Conservation (phyloP, 2,797 vertebrate genomes). For the Petrocephalus sullivani region DNA sequence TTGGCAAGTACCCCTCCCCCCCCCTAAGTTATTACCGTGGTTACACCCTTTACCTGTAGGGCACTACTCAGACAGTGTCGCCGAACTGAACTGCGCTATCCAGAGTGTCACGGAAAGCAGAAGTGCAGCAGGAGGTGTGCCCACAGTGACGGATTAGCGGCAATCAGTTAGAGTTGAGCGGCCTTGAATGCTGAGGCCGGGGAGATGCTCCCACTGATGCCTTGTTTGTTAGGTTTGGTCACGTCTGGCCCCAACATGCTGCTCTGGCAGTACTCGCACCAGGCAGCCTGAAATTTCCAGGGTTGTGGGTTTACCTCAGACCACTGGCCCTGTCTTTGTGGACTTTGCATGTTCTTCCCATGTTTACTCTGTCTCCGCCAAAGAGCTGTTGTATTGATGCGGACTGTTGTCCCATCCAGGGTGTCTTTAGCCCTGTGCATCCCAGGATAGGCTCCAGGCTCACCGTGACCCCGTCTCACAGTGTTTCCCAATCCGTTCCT, state of each 20-base stretch:
- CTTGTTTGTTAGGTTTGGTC: background rate
- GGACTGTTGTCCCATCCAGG: background rate
- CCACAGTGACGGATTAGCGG: background rate
- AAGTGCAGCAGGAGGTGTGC: background rate
- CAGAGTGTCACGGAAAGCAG: background rate
- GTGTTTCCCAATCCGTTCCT: no score
- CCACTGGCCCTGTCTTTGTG: background rate
- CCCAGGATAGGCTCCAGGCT: background rate
- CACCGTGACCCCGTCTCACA: background rate
- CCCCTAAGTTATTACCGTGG: background rate
- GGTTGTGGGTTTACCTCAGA: background rate
- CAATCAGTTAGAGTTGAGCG: background rate
- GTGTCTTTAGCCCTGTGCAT: background rate
- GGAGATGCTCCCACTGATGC: background rate
- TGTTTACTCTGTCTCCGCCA: background rate
- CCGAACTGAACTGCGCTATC: background rate
- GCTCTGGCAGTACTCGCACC: background rate
- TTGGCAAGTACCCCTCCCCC: background rate
- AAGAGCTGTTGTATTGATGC: background rate
- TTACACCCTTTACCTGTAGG: background rate
- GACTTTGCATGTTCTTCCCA: background rate
- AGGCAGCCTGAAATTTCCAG: background rate
- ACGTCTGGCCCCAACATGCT: background rate
- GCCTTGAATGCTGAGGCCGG: background rate
- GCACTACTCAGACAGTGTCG: background rate